phyloP scores from a whole-genome alignment of 2,797 vertebrate genomes.

The Phataginus tricuspis region DNA sequence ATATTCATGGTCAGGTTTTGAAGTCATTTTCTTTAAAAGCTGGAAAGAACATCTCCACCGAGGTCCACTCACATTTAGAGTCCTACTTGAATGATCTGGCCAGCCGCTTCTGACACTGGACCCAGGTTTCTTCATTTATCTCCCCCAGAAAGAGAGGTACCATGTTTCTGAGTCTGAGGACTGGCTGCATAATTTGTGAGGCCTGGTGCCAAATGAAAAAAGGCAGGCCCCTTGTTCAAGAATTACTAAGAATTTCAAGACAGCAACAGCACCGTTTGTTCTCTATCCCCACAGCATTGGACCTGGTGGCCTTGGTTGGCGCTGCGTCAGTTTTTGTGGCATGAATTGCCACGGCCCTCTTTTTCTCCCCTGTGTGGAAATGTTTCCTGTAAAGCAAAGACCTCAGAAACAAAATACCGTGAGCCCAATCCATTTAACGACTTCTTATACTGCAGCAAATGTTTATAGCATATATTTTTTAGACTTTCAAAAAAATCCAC shows the following conservation, averaged over 20 bases:
- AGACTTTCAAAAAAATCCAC: slow-evolving; percentile 63
- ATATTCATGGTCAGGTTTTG: slow-evolving; percentile 58
- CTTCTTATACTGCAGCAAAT: slow-evolving; percentile 2
- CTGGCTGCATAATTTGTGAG: background rate
- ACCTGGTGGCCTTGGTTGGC: background rate
- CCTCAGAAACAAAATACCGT: slow-evolving; percentile 45
- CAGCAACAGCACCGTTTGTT: background rate
- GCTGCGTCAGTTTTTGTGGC: slow-evolving; percentile 22
- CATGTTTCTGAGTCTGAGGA: slow-evolving; percentile 53
- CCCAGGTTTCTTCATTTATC: slow-evolving; percentile 68
- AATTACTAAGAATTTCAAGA: slow-evolving; percentile 38
- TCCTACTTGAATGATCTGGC: slow-evolving; percentile 30
- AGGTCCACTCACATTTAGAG: slow-evolving; percentile 55
- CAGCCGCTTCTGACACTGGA: slow-evolving; percentile 68
- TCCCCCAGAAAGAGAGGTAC: slow-evolving; percentile 69
- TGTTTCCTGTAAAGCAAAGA: slow-evolving; percentile 62
- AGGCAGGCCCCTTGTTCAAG: slow-evolving; percentile 7
- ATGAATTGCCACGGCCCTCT: slow-evolving; percentile 33
- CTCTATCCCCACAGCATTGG: background rate
- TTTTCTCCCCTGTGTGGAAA: slow-evolving; percentile 24
- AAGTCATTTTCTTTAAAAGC: slow-evolving; percentile 64
- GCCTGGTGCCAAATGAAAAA: slow-evolving; percentile 43
- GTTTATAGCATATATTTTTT: slow-evolving; percentile 67
- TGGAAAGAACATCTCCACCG: slow-evolving; percentile 61
- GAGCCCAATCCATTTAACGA: slow-evolving; percentile 35